Evolutionary conservation across 37 sponge, comb jelly and placozoan genomes (phyloP).

Genomic region (Geodia barretti): DNA sequence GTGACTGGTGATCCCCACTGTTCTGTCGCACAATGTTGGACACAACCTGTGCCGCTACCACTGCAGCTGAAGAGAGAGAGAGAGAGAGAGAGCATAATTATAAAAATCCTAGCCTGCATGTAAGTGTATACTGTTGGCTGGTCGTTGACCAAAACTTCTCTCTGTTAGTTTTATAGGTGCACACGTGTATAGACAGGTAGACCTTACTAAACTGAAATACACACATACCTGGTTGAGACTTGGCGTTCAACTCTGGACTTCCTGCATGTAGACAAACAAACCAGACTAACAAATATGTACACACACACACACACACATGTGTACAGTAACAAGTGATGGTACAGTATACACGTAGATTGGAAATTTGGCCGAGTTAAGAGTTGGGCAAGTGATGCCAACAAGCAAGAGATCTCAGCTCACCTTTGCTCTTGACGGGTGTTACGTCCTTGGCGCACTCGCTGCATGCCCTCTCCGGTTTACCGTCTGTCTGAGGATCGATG

Average conservation of each 20-base stretch:
- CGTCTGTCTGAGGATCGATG: constrained; percentile 5
- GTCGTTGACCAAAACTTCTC: no score
- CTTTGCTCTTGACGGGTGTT: not conserved
- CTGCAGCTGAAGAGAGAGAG: not conserved
- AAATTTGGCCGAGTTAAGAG: no score
- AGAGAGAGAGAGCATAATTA: not conserved
- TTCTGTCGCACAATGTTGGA: constrained; percentile 3
- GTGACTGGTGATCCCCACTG: not conserved
- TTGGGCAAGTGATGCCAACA: no score
- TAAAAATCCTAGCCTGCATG: no score
- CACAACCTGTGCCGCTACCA: constrained; percentile 12
- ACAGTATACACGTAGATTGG: not conserved
- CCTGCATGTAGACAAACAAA: no score
- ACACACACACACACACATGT: no score
- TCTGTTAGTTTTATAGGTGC: no score
- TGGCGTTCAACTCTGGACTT: not conserved
- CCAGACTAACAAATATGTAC: no score
- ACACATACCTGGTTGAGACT: not conserved
- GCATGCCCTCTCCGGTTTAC: constrained; percentile 72
- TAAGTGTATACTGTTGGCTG: no score
- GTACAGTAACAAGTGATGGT: no score
- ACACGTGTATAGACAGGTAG: not conserved
- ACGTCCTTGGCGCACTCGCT: constrained; percentile 54
- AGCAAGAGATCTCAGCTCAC: no score
- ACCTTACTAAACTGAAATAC: no score